Base-by-base conservation (phyloP, 2,888 invertebrate species). In the Tuta absoluta region DNA sequence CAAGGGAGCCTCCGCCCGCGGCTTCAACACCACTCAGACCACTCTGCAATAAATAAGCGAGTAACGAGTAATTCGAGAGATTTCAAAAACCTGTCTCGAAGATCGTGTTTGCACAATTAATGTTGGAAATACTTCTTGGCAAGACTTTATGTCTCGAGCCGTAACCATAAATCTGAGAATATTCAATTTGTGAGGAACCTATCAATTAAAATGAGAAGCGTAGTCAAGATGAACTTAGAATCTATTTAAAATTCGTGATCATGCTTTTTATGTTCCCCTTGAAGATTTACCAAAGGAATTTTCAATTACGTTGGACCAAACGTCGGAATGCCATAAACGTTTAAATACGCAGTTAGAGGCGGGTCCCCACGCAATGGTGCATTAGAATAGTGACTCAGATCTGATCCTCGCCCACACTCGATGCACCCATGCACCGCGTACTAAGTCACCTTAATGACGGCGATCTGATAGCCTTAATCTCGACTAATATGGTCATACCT, bases 331-430 rank as follows among this genome's bases (percentile, higher is more conserved):
- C 69, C 69, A 71, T 72, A 71, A 72, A 71, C 62, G 64, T 59
- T 69, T 62, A 67, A 66, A 73, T 69, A 79, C 75, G 74, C 75
- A 79, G 66, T 70, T 75, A 74, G 74, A 73, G 75, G 74, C 74
- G 75, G 75, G 69, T 70, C 71, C 75, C 71, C 70, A 67, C 66
- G 66, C 67, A 66, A 67, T 71, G 28, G 28, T 28, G 75, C 72
- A 71, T 72, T 75, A 74, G 74, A 74, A 72, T 73, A 66, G 65
- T 73, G 76, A 77, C 67, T 81, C 80, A 80, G 62, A 67, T 62
- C 66, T 72, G 68, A 74, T 75, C 69, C 73, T 71, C 79, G 76
- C 83, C 82, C 79, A 83, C 82, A 71, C 69, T 69, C 67, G 63
- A 60, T 67, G 67, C 64, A 51, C 63, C 72, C 70, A 67, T 21